phyloP scores from a whole-genome alignment of 2,113 vertebrate species.

The Toxotes jaculatrix region DNA sequence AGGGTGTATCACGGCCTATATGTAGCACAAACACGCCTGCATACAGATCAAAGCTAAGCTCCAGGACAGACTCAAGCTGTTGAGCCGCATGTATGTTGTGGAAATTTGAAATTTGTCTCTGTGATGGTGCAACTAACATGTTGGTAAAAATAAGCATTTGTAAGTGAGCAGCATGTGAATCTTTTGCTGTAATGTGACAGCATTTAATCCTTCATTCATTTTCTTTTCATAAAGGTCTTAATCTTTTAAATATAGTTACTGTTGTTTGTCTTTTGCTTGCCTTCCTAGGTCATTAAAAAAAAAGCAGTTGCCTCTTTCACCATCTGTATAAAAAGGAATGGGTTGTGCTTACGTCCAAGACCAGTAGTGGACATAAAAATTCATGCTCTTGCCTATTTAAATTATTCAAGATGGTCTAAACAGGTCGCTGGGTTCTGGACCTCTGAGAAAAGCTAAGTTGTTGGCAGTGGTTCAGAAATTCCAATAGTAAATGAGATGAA shows the following conservation, averaged over 20 bases:
- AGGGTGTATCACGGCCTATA: background rate
- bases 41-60: background rate
- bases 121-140: background rate
- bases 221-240: background rate
- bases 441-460: background rate
- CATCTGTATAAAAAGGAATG: background rate
- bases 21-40: background rate
- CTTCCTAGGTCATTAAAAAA: background rate
- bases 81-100: background rate
- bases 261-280: background rate
- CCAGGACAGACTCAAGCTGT: background rate
- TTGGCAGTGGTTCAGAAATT: background rate
- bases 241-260: background rate
- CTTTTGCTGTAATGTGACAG: background rate
- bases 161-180: background rate
- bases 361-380: constrained; percentile 45
- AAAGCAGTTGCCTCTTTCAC: background rate
- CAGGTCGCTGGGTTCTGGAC: background rate
- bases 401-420: constrained; percentile 49
- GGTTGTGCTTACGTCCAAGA: background rate
- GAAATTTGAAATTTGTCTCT: background rate
- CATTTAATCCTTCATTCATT: background rate
- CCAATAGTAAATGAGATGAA: background rate
- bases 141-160: background rate
- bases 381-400: constrained; percentile 25